phyloP scores from a whole-genome alignment of 2,113 vertebrate genomes.

The Danionella cerebrum region DNA sequence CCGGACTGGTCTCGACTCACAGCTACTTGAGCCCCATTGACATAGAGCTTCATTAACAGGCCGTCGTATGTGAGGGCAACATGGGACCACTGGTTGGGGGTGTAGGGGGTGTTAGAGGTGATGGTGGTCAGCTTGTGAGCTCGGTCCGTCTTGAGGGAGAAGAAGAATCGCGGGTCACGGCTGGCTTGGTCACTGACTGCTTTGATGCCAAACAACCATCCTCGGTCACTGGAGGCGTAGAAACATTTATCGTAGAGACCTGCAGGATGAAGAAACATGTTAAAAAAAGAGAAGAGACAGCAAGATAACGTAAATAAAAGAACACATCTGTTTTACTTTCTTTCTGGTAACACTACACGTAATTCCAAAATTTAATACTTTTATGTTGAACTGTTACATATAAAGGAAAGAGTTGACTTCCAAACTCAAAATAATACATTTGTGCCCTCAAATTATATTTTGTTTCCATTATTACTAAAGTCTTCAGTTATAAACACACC shows the following conservation, averaged over 20 bases:
- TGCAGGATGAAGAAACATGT: conserved; percentile 55
- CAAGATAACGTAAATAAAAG: no score
- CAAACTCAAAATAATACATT: no score
- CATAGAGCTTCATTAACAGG: conserved; percentile 82
- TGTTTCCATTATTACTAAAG: no score
- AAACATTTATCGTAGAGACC: conserved; percentile 98
- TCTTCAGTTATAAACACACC: no score
- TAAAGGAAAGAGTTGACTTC: no score
- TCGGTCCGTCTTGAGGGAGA: conserved; percentile 95
- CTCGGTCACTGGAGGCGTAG: conserved; percentile 91
- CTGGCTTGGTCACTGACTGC: conserved; percentile 85
- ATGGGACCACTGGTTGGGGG: conserved; percentile 85
- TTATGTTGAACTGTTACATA: no score
- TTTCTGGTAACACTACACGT: no score
- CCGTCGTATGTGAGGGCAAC: conserved; percentile 87
- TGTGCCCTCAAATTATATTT: no score
- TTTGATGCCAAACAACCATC: conserved; percentile 94
- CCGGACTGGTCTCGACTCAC: conserved; percentile 88
- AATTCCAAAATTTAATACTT: no score
- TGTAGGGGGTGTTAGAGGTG: conserved; percentile 79
- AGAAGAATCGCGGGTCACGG: conserved; percentile 92
- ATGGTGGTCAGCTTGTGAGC: conserved; percentile 90
- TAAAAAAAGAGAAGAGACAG: no score
- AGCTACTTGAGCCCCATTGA: conserved; percentile 90
- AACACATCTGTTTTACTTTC: no score